These are phyloP conservation scores for Coelopa frigida DNA, from an alignment of 1,140 invertebrate species.

Conservation along the genomic window DNA sequence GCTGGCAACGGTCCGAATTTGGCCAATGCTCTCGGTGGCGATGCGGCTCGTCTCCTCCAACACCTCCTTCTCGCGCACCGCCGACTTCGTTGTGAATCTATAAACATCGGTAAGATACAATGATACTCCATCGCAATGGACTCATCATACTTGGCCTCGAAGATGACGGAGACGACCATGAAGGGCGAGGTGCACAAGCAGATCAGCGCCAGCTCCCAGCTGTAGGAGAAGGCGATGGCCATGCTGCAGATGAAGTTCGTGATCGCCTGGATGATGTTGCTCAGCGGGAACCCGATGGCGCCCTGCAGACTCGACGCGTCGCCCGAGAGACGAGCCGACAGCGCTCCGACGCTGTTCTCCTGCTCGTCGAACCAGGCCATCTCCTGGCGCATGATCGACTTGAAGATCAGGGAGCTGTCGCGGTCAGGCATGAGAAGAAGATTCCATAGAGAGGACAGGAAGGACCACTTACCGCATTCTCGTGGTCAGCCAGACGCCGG, in stretches of 20 bases:
- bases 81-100: constrained; percentile 54
- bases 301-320: constrained; percentile 76
- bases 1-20: constrained; percentile 67
- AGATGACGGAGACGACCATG: constrained; percentile 64
- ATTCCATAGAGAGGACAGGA: not conserved
- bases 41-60: constrained; percentile 61
- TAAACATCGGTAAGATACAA: constrained; percentile 8
- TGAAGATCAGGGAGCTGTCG: constrained; percentile 56
- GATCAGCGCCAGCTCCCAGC: constrained; percentile 75
- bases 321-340: constrained; percentile 68
- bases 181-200: constrained; percentile 70
- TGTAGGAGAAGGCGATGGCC: constrained; percentile 65
- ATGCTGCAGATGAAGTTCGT: constrained; percentile 67
- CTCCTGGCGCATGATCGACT: constrained; percentile 63
- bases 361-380: constrained; percentile 76
- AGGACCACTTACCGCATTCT: constrained; percentile 51
- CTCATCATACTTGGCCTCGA: constrained; percentile 57
- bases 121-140: constrained; percentile 59
- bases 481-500: constrained; percentile 72
- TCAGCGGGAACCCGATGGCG: constrained; percentile 75
- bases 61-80: constrained; percentile 55
- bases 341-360: constrained; percentile 66
- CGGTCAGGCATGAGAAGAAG: not conserved
- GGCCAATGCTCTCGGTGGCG: constrained; percentile 68
- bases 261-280: constrained; percentile 69